Base-by-base conservation (phyloP, 2,113 vertebrate species). In the Cnemophilus loriae region DNA sequence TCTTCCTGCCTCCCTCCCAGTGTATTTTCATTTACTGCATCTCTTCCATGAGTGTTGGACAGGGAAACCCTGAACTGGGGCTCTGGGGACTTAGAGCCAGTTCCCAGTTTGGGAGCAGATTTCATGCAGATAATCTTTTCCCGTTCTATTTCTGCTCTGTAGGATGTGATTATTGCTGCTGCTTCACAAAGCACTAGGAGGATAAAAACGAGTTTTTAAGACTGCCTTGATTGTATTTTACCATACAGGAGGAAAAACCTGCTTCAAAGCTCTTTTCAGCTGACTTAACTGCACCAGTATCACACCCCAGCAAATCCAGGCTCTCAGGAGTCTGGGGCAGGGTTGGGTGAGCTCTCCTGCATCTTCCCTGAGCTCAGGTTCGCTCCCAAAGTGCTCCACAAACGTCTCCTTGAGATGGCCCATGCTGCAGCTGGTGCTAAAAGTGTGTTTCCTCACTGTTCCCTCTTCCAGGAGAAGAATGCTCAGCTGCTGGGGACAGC, bases 401-500 rank as follows among this genome's bases (percentile, higher is more conserved):
- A 33, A 53, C 3, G 0, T 26, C n/a, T 49, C 11, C 19, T 22
- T 21, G 15, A 15, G 26, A 1, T 23, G 35, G 16, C 5, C 33
- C 1, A 0, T 50, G 84, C 57, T 90, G 46, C 53, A 27, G 13
- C 26, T 85, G 55, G 33, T 81, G 71, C 41, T 93, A 7, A 83
- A 69, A 32, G 22, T n/a, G 42, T 55, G 1, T 56, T 92, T 18
- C 33, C 13, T 64, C 5, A 5, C 24, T 49, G 21, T 92, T 67
- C 2, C 75, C 50, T 91, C 8, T 69, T 71, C 2, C 91, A 99
- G 99, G 98, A 99, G 93, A 99, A 99, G 98, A 99, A 99, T 67
- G 97, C 97, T 56, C 99, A 99, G 91, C 93, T 99, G 65, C 98
- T 99, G 60, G 99, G 98, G 13, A 98, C 99, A 11, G 99, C 98